Conservation (phyloP, 53 echinoderm and acorn worm genomes). For the Mesocentrotus franciscanus region DNA sequence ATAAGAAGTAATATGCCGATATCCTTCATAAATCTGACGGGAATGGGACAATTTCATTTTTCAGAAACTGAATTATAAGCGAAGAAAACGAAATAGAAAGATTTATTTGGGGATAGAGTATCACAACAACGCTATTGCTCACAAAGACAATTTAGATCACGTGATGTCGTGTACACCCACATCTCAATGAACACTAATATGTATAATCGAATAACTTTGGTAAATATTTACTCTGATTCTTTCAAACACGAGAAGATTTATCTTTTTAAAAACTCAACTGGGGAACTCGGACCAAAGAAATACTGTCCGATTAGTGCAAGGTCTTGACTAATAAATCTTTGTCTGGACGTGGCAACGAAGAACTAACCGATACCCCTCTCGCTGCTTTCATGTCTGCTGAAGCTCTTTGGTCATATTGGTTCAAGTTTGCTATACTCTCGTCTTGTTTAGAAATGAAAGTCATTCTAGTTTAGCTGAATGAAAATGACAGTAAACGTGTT, state of each 20-base stretch:
- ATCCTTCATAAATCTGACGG: neutral
- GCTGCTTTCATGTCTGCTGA: too few relatives aligned
- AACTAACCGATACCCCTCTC: too few relatives aligned
- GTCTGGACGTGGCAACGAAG: neutral
- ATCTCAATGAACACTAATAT: neutral
- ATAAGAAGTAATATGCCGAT: neutral
- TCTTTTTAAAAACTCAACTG: neutral
- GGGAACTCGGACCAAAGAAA: conserved; percentile 27
- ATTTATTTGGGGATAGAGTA: neutral
- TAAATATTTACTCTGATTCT: conserved; percentile 50
- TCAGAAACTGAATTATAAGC: neutral
- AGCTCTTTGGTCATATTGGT: too few relatives aligned
- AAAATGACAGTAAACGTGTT: too few relatives aligned
- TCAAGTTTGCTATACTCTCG: too few relatives aligned
- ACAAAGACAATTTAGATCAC: conserved; percentile 33
- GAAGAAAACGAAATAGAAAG: neutral
- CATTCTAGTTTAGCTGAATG: too few relatives aligned
- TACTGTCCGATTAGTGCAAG: conserved; percentile 34
- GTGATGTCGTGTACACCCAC: neutral
- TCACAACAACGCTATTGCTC: neutral
- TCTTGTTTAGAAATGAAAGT: too few relatives aligned
- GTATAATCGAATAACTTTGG: conserved; percentile 35
- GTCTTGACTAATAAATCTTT: neutral
- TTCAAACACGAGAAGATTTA: conserved; percentile 48
- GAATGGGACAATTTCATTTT: neutral